A percentile compares a stretch with the other conserved stretches of the same genome.
Evolutionary conservation across 2,797 vertebrate species (phyloP).

Genomic region (Syndactyla subalaris): DNA sequence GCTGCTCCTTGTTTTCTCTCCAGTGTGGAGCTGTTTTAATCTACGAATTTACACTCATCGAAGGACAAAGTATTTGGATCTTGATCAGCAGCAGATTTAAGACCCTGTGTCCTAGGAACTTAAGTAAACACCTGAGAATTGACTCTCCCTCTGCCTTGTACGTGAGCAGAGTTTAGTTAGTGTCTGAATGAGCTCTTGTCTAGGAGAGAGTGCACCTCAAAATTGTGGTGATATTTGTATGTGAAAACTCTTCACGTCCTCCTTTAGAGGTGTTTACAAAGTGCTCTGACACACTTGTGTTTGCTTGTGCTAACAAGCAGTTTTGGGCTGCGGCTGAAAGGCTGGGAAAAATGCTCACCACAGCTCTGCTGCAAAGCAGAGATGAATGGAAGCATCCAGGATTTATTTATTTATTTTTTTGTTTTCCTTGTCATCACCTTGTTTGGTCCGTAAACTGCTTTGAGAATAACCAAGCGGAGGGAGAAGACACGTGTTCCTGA

Average conservation of each 20-base stretch:
- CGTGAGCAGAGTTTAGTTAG: not conserved
- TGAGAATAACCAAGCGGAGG: constrained; percentile 31
- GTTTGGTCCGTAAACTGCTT: not conserved
- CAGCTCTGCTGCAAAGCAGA: not conserved
- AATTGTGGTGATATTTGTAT: rapidly evolving
- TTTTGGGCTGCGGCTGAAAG: not conserved
- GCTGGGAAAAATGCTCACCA: not conserved
- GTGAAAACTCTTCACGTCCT: not conserved
- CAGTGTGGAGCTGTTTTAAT: not conserved
- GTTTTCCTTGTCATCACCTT: constrained; percentile 10
- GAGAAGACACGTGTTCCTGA: constrained; percentile 7
- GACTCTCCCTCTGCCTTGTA: not conserved
- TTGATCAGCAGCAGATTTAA: not conserved
- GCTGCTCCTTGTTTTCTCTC: not conserved
- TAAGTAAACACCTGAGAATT: not conserved
- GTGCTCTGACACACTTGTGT: rapidly evolving
- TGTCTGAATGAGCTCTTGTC: not conserved
- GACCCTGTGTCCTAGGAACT: not conserved
- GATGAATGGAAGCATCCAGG: not conserved
- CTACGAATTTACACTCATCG: not conserved
- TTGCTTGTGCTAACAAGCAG: not conserved
- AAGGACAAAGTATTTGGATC: not conserved
- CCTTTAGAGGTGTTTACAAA: not conserved
- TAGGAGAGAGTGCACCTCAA: not conserved
- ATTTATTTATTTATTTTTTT: not conserved